Evolutionary conservation across 2,113 vertebrate species (phyloP), one percentile per base, ranked within the genome.

Genomic region (Strigops habroptila): DNA sequence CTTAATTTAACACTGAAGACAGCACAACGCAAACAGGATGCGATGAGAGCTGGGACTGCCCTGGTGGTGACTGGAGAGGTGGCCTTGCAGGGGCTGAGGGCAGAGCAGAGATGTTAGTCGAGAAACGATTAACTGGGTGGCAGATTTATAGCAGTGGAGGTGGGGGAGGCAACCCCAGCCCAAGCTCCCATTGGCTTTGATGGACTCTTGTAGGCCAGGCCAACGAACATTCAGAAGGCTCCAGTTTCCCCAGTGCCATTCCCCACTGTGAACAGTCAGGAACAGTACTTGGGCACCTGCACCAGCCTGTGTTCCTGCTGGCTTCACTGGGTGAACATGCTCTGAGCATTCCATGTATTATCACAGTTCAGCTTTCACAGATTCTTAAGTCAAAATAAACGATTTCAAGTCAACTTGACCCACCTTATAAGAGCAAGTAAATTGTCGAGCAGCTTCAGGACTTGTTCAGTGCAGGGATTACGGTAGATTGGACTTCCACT

Each of bases 341-440:
- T 94, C 87, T 70, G 81, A 94, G 59, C n/a, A 74, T 19, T 84
- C 57, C 31, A 57, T 2, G 7, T 55, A 79, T 65, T 88, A 92
- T 53, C 65, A 70, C 46, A n/a, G 64, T 63, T 71, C 53, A 71
- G 51, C 51, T 74, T 94, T 86, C 74, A 92, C 35, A 94, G 75
- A 87, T 65, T 87, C 49, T 14, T 82, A 82, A 90, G 39, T 46
- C 79, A 88, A 81, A 52, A 82, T 25, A 87, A 92, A 74, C 37
- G 6, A 91, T 51, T 91, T 92, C 81, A 90, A 87, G 65, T 74
- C 82, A 93, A 93, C 91, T 77, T 71, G 74, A 98, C 98, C 83
- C 94, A 99, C 99, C 99, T 99, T 97, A 99, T 98, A 21, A 99
- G 98, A 82, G 98, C 98, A 76, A 99, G 98, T 73, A 99, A 98